phyloP scores from a whole-genome alignment of 2,113 vertebrate genomes.

The Dromaius novaehollandiae region DNA sequence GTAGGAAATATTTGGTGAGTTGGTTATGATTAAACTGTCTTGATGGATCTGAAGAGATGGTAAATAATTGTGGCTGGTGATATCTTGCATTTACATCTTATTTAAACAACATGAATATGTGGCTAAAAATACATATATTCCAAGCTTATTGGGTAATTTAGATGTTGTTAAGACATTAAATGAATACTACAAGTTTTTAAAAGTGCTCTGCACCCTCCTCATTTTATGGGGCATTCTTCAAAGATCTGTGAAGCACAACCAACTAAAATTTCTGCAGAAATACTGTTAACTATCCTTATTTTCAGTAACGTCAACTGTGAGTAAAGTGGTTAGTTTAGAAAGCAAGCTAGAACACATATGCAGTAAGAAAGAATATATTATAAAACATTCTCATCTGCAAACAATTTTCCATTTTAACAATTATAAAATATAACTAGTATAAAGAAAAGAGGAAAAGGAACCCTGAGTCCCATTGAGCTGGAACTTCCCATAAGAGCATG shows the following conservation, averaged over 20 bases:
- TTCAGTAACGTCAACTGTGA: background rate
- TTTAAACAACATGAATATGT: background rate
- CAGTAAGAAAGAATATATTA: background rate
- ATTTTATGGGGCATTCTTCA: background rate
- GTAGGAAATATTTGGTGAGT: background rate
- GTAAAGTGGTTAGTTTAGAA: background rate
- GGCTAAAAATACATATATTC: background rate
- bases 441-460: background rate
- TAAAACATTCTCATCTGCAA: background rate
- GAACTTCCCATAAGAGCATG: background rate
- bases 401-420: background rate
- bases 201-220: background rate
- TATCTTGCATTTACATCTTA: background rate
- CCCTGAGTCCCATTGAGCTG: background rate
- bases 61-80: background rate
- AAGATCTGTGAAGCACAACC: background rate
- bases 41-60: conserved; percentile 23
- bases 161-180: conserved; percentile 6
- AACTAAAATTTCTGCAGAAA: background rate
- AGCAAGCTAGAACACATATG: background rate
- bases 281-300: background rate
- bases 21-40: background rate
- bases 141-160: conserved; percentile 29
- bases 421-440: background rate
- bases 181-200: background rate